These are phyloP conservation scores for Ophion ellenae DNA, from an alignment of 2,888 invertebrate genomes.

Conservation along the genomic window DNA sequence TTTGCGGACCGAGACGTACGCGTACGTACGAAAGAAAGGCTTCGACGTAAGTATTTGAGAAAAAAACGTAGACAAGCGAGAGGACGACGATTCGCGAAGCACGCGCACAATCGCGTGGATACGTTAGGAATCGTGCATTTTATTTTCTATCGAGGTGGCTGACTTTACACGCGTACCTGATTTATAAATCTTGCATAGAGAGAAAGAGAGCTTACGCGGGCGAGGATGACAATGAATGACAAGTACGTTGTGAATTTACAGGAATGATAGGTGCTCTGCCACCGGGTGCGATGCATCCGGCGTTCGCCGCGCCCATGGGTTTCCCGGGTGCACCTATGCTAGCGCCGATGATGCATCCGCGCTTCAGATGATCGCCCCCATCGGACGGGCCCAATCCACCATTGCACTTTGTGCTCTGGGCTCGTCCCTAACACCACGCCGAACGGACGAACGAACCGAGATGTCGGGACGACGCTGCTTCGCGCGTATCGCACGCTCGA, in stretches of 20 bases:
- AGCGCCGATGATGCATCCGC: conserved; percentile 91
- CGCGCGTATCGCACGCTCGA: no score
- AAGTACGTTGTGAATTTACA: conserved; percentile 75
- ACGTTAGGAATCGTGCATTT: no score
- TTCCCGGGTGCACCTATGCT: conserved; percentile 85
- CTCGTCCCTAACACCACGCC: conserved; percentile 83
- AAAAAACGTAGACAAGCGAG: conserved; percentile 14
- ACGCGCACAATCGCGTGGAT: no score
- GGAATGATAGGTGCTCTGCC: conserved; percentile 83
- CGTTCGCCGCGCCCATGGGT: conserved; percentile 84
- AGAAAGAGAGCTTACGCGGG: background rate
- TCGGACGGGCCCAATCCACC: conserved; percentile 85
- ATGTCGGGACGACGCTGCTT: background rate
- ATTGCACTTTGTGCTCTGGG: conserved; percentile 86
- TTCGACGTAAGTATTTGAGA: conserved; percentile 73
- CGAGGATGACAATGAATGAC: conserved; percentile 43
- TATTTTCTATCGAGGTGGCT: no score
- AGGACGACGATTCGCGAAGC: no score
- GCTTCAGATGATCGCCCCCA: conserved; percentile 93
- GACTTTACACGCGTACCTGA: no score
- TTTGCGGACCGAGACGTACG: conserved; percentile 46
- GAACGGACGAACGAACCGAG: conserved; percentile 35
- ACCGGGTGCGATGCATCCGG: conserved; percentile 85
- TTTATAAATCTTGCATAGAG: no score
- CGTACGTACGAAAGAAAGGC: conserved; percentile 59